These are phyloP conservation scores for Tupaia chinensis DNA, from an alignment of 2,113 vertebrate genomes.

Conservation along the genomic window DNA sequence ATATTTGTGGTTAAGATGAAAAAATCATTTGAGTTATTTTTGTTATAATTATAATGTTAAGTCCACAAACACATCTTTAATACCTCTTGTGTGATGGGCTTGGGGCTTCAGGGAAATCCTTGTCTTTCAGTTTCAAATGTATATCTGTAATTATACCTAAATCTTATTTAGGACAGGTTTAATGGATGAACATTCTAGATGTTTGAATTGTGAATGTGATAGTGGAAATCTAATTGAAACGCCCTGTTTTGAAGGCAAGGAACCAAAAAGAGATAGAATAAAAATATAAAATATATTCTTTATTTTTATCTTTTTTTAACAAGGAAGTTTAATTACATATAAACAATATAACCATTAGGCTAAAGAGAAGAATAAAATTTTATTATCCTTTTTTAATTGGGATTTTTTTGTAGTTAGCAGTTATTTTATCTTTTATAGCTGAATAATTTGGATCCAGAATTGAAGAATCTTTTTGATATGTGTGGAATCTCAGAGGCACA, in stretches of 20 bases:
- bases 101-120: not conserved
- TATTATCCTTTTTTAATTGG: slow-evolving; percentile 23
- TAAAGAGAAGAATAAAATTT: slow-evolving; percentile 41
- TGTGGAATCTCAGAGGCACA: slow-evolving; percentile 99
- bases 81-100: not conserved
- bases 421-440: slow-evolving; percentile 89
- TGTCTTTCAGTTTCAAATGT: not conserved
- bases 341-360: slow-evolving; percentile 22
- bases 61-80: not conserved
- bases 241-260: not conserved
- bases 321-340: slow-evolving; percentile 52
- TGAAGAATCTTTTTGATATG: slow-evolving; percentile 98
- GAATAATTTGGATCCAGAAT: slow-evolving; percentile 98
- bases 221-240: slow-evolving; percentile 39
- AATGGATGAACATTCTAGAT: slow-evolving; percentile 17
- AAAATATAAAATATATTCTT: slow-evolving; percentile 31
- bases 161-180: not conserved
- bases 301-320: not conserved
- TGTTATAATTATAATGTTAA: not conserved
- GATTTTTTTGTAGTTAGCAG: slow-evolving; percentile 48
- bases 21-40: slow-evolving; percentile 16
- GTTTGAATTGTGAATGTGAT: not conserved
- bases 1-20: not conserved
- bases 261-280: not conserved
- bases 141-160: not conserved